phyloP scores from a whole-genome alignment of 2,797 vertebrate genomes.

The Dryobates pubescens region DNA sequence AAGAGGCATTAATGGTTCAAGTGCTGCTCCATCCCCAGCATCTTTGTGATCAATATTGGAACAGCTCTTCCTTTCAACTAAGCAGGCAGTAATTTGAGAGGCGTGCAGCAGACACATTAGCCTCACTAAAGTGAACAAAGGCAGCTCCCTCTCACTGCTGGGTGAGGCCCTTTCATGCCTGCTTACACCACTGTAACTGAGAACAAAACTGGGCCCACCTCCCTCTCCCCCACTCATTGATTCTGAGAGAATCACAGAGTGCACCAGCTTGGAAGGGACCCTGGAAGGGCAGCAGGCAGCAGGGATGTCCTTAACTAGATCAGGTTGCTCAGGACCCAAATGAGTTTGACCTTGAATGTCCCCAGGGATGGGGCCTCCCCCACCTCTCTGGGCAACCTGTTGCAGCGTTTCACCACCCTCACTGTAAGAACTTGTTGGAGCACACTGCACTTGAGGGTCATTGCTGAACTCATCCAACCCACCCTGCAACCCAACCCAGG shows the following conservation, averaged over 20 bases:
- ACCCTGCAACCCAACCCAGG: neutral
- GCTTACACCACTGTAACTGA: neutral
- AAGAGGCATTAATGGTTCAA: conserved; percentile 52
- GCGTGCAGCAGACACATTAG: neutral
- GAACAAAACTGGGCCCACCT: neutral
- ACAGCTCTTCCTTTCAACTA: conserved; percentile 26
- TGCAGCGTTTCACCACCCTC: no score
- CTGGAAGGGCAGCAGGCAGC: no score
- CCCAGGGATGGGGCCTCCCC: no score
- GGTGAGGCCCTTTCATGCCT: neutral
- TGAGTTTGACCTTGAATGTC: no score
- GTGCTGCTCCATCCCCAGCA: neutral
- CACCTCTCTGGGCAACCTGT: no score
- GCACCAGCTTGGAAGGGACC: no score
- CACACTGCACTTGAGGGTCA: neutral
- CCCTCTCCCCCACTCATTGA: neutral
- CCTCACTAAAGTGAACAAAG: conserved; percentile 28
- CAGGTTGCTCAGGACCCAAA: no score
- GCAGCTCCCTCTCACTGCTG: neutral
- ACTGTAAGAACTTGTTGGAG: neutral
- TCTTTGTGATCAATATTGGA: conserved; percentile 59
- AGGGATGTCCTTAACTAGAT: no score
- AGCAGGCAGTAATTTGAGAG: neutral
- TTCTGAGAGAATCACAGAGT: neutral
- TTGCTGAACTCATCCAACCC: neutral